phyloP scores from a whole-genome alignment of 1,140 invertebrate genomes.

The Proales similis region DNA sequence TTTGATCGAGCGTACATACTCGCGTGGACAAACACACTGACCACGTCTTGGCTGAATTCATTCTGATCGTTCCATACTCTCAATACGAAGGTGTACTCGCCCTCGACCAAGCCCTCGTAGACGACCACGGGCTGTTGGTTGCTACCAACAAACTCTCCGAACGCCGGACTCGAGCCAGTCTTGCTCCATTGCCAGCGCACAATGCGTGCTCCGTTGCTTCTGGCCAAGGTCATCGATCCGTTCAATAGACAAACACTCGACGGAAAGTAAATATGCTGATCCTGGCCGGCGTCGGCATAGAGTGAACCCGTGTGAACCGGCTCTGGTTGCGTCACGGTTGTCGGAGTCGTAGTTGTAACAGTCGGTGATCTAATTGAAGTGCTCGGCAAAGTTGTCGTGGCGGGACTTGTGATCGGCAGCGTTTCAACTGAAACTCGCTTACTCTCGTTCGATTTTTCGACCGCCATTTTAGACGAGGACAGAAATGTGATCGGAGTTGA shows the following conservation, averaged over 20 bases:
- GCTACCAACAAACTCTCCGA: conserved; percentile 13
- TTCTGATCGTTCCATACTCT: conserved; percentile 21
- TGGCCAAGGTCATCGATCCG: conserved; percentile 5
- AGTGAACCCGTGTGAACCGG: conserved; percentile 10
- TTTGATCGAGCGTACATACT: conserved; percentile 1
- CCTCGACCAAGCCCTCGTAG: conserved; percentile 31
- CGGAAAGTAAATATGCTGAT: conserved; percentile 17
- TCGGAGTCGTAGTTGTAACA: conserved; percentile 1
- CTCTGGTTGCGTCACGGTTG: not conserved
- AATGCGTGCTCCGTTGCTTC: not conserved
- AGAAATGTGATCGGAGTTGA: too few species aligned
- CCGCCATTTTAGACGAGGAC: too few species aligned
- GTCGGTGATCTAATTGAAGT: too few species aligned
- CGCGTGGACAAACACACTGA: conserved; percentile 7
- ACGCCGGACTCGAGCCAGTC: conserved; percentile 26
- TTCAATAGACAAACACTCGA: conserved; percentile 20
- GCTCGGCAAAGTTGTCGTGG: too few species aligned
- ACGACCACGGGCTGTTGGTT: conserved; percentile 5
- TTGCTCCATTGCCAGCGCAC: conserved; percentile 30
- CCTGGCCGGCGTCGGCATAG: conserved; percentile 21
- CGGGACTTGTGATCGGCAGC: too few species aligned
- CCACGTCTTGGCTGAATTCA: conserved; percentile 33
- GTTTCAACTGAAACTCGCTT: too few species aligned
- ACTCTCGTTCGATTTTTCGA: too few species aligned
- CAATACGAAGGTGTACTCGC: conserved; percentile 14